Conservation (phyloP, 2,888 invertebrate species). For the Chaitophorus viminalis region DNA sequence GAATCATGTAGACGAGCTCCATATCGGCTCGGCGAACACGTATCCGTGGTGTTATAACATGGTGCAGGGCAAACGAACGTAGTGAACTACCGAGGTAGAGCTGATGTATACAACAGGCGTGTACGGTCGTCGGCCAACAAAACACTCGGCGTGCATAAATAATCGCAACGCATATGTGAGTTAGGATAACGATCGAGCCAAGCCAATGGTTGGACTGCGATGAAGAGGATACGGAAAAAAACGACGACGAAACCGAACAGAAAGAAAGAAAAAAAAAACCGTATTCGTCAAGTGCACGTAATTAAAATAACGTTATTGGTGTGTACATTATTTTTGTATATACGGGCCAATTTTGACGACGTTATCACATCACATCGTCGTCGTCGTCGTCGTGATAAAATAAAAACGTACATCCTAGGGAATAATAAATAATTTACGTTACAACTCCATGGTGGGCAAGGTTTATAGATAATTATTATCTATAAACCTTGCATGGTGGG, state of each 20-base stretch:
- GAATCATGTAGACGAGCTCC: conserved; percentile 35
- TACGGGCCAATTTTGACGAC: not conserved
- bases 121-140: not conserved
- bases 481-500: too few species aligned
- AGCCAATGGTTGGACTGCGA: not conserved
- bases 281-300: not conserved
- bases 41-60: conserved; percentile 28
- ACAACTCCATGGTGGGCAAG: too few species aligned
- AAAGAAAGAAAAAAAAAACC: not conserved
- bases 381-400: too few species aligned
- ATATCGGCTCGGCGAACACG: conserved; percentile 38
- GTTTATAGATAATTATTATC: too few species aligned
- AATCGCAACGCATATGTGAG: not conserved
- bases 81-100: not conserved
- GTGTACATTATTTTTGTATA: too few species aligned
- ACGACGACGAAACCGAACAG: not conserved
- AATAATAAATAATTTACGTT: too few species aligned
- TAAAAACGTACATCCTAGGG: too few species aligned
- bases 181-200: not conserved
- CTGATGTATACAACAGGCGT: not conserved
- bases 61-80: not conserved
- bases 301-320: not conserved
- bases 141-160: conserved; percentile 9
- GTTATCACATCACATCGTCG: too few species aligned
- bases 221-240: not conserved